Conservation (phyloP, 1,140 invertebrate genomes). For the Telenomus remus region DNA sequence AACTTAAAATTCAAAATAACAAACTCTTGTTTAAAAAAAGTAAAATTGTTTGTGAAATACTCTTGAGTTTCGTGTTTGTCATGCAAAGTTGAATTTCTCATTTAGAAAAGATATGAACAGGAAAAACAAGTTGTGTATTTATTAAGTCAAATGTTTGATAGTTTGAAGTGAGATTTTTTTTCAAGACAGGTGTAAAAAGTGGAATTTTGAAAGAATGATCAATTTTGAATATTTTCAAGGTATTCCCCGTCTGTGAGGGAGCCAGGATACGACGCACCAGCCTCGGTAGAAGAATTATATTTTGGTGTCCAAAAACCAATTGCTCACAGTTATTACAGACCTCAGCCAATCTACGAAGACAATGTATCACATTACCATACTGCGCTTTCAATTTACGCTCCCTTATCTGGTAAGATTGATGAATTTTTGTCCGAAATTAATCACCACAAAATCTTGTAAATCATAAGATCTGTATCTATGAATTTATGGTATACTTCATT, state of each 20-base stretch:
- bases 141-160: too few relatives aligned
- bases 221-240: slow-evolving; percentile 53
- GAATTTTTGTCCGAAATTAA: background rate
- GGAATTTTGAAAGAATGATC: slow-evolving; percentile 20
- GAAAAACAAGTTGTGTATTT: too few relatives aligned
- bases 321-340: slow-evolving; percentile 63
- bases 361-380: slow-evolving; percentile 68
- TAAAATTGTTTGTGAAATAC: too few relatives aligned
- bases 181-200: background rate
- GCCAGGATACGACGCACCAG: slow-evolving; percentile 68
- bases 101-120: too few relatives aligned
- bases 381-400: slow-evolving; percentile 65
- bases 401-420: slow-evolving; percentile 66
- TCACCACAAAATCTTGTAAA: background rate
- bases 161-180: too few relatives aligned
- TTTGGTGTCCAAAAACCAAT: slow-evolving; percentile 62
- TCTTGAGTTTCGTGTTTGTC: too few relatives aligned
- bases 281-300: slow-evolving; percentile 68
- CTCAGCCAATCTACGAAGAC: slow-evolving; percentile 71
- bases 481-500: background rate
- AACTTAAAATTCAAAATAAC: too few relatives aligned
- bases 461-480: background rate
- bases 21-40: too few relatives aligned
- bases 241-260: slow-evolving; percentile 63
- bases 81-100: too few relatives aligned